These are phyloP conservation scores for Acanthosepion esculentum DNA, from an alignment of 2,888 invertebrate genomes.

Conservation along the genomic window DNA sequence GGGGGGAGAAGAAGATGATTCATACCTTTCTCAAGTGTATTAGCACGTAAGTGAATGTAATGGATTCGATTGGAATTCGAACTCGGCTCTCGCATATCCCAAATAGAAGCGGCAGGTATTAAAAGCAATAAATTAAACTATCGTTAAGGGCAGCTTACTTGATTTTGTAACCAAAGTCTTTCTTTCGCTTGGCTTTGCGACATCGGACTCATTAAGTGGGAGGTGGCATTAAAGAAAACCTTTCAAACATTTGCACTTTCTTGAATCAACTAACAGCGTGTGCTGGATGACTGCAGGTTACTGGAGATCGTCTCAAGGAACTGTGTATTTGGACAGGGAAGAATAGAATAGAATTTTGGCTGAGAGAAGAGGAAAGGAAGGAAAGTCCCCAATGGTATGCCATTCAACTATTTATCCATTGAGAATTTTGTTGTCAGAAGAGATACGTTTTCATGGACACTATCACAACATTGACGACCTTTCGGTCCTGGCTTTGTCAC, in stretches of 20 bases:
- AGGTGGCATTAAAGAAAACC: neutral
- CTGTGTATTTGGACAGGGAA: neutral
- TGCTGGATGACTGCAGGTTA: neutral
- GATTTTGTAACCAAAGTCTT: neutral
- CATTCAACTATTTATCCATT: constrained; percentile 11
- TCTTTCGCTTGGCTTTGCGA: neutral
- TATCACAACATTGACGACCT: neutral
- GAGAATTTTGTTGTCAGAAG: neutral
- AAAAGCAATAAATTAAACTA: neutral
- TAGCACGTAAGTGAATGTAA: no score
- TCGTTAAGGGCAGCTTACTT: neutral
- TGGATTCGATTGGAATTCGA: no score
- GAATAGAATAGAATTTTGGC: neutral
- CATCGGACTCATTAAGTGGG: neutral
- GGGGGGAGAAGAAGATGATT: no score
- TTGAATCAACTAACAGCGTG: neutral
- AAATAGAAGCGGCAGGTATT: neutral
- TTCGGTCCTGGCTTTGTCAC: neutral
- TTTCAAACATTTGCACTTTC: neutral
- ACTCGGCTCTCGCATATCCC: no score
- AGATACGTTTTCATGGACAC: neutral
- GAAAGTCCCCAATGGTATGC: neutral
- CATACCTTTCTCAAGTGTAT: no score
- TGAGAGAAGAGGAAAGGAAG: neutral
- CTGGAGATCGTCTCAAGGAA: neutral